Conservation (phyloP, 2,797 vertebrate species). For the Anisognathus igniventris region DNA sequence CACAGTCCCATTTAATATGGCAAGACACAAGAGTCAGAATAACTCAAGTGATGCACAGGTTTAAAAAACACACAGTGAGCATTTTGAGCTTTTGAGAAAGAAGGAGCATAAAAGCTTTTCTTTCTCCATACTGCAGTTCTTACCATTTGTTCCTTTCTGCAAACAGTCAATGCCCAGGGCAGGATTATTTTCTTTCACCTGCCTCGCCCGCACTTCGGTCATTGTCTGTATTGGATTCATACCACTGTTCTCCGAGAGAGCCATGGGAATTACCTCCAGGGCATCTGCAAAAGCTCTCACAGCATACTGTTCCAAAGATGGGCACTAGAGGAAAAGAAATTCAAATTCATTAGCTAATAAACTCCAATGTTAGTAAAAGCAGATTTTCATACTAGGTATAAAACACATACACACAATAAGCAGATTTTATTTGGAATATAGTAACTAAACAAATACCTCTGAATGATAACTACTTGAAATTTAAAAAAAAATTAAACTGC, state of each 20-base stretch:
- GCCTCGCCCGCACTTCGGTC: constrained; percentile 90
- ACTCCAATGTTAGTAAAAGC: neutral
- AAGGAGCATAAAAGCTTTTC: neutral
- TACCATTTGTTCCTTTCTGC: constrained; percentile 91
- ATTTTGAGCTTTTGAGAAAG: neutral
- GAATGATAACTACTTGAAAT: neutral
- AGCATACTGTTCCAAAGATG: constrained; percentile 95
- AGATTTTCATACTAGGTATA: neutral
- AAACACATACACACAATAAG: fast-evolving
- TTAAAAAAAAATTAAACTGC: neutral
- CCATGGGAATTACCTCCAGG: constrained; percentile 94
- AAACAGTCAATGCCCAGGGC: constrained; percentile 94
- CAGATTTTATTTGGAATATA: neutral
- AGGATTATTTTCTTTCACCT: constrained; percentile 89
- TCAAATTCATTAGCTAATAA: neutral
- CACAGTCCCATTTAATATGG: neutral
- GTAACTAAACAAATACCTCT: fast-evolving
- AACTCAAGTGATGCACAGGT: neutral
- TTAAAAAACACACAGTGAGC: fast-evolving
- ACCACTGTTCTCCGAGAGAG: constrained; percentile 93
- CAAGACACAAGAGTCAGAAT: neutral
- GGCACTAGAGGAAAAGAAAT: constrained; percentile 78
- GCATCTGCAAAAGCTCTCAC: constrained; percentile 97
- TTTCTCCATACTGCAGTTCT: neutral
- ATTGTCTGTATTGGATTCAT: constrained; percentile 96